Conservation (phyloP, 2,113 vertebrate genomes). For the Fulica atra region DNA sequence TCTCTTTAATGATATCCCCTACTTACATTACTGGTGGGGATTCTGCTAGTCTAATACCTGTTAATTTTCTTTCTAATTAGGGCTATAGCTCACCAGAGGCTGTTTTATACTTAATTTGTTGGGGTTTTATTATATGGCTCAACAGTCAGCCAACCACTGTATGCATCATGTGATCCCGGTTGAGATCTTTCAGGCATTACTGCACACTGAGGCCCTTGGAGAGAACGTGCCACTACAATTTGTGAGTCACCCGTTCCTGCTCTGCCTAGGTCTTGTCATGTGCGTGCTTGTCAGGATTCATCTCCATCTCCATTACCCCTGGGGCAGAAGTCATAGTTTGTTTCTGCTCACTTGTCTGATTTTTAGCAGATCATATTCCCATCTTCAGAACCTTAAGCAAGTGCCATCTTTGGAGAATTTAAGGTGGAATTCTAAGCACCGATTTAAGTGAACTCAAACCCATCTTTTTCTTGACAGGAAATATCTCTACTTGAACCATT, state of each 20-base stretch:
- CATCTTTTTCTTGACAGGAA: not conserved
- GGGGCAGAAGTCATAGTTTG: constrained; percentile 81
- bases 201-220: constrained; percentile 76
- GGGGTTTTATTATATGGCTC: constrained; percentile 63
- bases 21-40: not conserved
- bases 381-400: constrained; percentile 75
- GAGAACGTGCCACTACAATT: constrained; percentile 85
- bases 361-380: constrained; percentile 72
- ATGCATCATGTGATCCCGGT: constrained; percentile 51
- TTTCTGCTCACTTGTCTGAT: constrained; percentile 84
- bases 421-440: constrained; percentile 69
- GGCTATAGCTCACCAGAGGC: constrained; percentile 41
- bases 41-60: too few species aligned
- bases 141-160: constrained; percentile 41
- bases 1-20: constrained; percentile 29
- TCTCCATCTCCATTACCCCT: constrained; percentile 85
- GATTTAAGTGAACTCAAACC: not conserved
- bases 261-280: constrained; percentile 77
- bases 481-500: not conserved
- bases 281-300: constrained; percentile 91
- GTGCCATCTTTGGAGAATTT: constrained; percentile 68
- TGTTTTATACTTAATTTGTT: constrained; percentile 61
- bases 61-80: constrained; percentile 57
- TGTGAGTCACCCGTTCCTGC: constrained; percentile 86
- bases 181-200: constrained; percentile 69